These are phyloP conservation scores for Notamacropus eugenii DNA, from an alignment of 2,797 vertebrate genomes.

Conservation along the genomic window DNA sequence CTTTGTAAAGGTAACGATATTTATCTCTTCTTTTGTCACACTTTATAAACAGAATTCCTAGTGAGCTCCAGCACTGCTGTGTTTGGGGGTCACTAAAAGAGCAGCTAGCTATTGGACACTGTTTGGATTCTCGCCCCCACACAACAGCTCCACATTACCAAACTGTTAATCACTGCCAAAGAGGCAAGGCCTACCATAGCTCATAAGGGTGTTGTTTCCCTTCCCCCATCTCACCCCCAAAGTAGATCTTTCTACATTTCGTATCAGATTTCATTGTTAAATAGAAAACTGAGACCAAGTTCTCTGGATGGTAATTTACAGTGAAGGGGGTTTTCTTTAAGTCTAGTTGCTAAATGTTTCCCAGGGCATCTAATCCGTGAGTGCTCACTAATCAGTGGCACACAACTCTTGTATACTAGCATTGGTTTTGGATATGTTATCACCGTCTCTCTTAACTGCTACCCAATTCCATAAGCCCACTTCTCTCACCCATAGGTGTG, in stretches of 20 bases:
- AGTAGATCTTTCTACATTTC: conserved; percentile 74
- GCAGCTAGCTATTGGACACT: conserved; percentile 76
- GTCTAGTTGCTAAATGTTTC: conserved; percentile 56
- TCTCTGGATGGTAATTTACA: conserved; percentile 60
- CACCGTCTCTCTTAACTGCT: background rate
- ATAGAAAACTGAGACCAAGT: conserved; percentile 59
- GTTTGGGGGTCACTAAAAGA: conserved; percentile 77
- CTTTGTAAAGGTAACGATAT: background rate
- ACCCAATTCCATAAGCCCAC: conserved; percentile 32
- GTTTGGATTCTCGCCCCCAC: conserved; percentile 77
- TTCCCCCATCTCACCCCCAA: conserved; percentile 30
- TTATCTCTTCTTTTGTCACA: background rate
- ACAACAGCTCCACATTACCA: conserved; percentile 77
- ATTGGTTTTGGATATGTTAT: background rate
- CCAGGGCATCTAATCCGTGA: conserved; percentile 20
- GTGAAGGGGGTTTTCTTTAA: conserved; percentile 17
- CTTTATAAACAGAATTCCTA: background rate
- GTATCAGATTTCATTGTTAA: conserved; percentile 79
- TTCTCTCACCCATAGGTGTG: background rate
- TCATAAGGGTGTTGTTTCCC: conserved; percentile 6
- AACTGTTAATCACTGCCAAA: conserved; percentile 82
- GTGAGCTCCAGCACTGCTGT: conserved; percentile 29
- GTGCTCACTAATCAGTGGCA: conserved; percentile 31
- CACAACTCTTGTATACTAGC: background rate
- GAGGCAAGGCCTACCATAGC: conserved; percentile 71